Base-by-base conservation (phyloP, 2,113 vertebrate species). In the Aspiorhynchus laticeps region DNA sequence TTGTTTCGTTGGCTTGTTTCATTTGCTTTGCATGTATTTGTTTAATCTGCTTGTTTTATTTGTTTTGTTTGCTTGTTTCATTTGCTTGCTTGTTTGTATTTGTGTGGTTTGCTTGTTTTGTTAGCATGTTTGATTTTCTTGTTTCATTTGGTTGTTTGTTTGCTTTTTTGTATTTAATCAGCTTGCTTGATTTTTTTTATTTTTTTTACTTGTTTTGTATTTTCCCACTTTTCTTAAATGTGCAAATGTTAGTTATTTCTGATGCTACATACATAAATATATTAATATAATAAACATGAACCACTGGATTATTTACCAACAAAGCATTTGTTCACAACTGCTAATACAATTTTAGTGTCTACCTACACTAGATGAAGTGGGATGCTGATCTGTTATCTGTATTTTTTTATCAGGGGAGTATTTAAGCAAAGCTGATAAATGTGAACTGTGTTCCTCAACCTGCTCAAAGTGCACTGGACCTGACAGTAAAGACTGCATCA, bases 381-480 rank as follows among this genome's bases (percentile, higher is more conserved):
- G 31, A 36, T 71, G 46, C 38, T 80, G 4, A 88, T 41, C 26
- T 43, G 5, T 71, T 46, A 48, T 69, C 77, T 69, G 87, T 91
- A 80, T 93, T 10, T 91, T 90, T 24, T 43, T 86, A 41, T 69
- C 90, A 98, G 97, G 95, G 84, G 90, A 97, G 90, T 98, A 97
- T 86, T 36, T 93, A 71, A 94, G 93, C 48, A 67, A 77, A 53
- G 87, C 83, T 5, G 93, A 89, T n/a, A 87, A 67, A 28, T 98
- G 97, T 88, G 94, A 90, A 56, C 76, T 88, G 73, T 99, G 98
- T 90, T 94, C 96, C 2, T 74, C 51, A 53, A 95, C 95, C 0
- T 99, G 98, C 90, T 88, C 89, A 91, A 94, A 90, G 81, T 99
- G 98, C 90, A 81, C 59, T 7, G 98, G 97, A 53, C 96, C 97